Base-by-base conservation (phyloP, 2,797 vertebrate species). In the Xiphorhynchus erythropygius region DNA sequence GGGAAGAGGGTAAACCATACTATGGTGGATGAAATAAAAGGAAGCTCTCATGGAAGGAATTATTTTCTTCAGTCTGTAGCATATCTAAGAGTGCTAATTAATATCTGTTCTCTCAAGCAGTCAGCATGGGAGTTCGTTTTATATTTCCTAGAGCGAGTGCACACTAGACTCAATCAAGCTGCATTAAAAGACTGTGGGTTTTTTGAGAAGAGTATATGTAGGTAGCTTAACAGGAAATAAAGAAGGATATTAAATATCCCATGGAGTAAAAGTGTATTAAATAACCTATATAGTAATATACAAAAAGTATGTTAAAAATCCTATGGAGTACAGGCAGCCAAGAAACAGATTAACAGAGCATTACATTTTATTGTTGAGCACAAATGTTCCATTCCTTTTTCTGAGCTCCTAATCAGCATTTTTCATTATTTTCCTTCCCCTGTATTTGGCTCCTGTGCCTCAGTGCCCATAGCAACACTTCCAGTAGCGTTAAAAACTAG, bases 321-420 rank as follows among this genome's bases (percentile, higher is more conserved):
- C 70, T 93, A 86, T 47, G 53, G 89, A 96, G 73, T 87, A 96
- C 94, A 94, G 95, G 94, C 78, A 96, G 94, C 96, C 94, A 97
- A 97, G 96, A 96, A 97, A 93, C 93, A 97, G 97, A 97, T 97
- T 97, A 97, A 95, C 93, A 92, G 97, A 97, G 95, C 95, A 97
- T 96, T 97, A 93, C 86, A 78, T 97, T 98, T 97, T 97, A 97
- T 97, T 97, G 92, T 97, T 90, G 89, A 96, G 89, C 95, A 96
- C 92, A 97, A 97, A 98, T 97, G 96, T 97, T 96, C 96, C 93
- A 68, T 96, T 97, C 80, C 94, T 97, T 97, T 97, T 94, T 97
- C 96, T 95, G 94, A 96, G 88, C 84, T 97, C 60, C 94, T 97
- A 97, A 98, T 97, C 97, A 98, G 96, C 95, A 97, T 97, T 96